Percentiles rank a stretch among this genome's conserved stretches.
Evolutionary conservation across 2,797 vertebrate genomes (phyloP).

Genomic region (Microctenopoma steveboyesi): DNA sequence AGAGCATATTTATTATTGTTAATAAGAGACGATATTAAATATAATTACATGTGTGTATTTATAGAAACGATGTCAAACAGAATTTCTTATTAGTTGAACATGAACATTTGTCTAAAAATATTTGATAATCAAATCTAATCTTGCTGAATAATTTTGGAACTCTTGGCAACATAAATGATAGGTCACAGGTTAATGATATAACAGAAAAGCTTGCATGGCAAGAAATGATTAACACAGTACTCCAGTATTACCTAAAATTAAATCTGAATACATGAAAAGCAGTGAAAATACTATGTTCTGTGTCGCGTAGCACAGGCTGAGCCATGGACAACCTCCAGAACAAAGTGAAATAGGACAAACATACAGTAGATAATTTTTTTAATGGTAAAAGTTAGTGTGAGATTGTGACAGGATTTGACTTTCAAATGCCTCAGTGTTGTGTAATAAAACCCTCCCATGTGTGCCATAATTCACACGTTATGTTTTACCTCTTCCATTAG

Average conservation of each 20-base stretch:
- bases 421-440: constrained; percentile 30
- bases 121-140: constrained; percentile 4
- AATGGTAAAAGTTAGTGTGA: background rate
- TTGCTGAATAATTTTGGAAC: background rate
- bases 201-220: background rate
- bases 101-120: background rate
- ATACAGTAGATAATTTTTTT: background rate
- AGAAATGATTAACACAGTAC: background rate
- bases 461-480: constrained; percentile 25
- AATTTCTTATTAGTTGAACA: constrained; percentile 1
- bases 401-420: constrained; percentile 4
- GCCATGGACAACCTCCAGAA: background rate
- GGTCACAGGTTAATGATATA: background rate
- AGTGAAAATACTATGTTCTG: background rate
- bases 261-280: background rate
- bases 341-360: background rate
- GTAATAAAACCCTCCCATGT: constrained; percentile 16
- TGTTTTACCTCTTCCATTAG: constrained; percentile 19
- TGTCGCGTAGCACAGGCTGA: background rate
- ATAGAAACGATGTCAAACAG: constrained; percentile 26
- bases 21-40: constrained; percentile 26
- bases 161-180: background rate
- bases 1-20: constrained; percentile 52
- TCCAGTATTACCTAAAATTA: background rate
- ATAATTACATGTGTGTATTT: constrained; percentile 1